A percentile compares a stretch with the other conserved stretches of the same genome.
Conservation (phyloP, 2,888 invertebrate genomes). For the Amiota minor region DNA sequence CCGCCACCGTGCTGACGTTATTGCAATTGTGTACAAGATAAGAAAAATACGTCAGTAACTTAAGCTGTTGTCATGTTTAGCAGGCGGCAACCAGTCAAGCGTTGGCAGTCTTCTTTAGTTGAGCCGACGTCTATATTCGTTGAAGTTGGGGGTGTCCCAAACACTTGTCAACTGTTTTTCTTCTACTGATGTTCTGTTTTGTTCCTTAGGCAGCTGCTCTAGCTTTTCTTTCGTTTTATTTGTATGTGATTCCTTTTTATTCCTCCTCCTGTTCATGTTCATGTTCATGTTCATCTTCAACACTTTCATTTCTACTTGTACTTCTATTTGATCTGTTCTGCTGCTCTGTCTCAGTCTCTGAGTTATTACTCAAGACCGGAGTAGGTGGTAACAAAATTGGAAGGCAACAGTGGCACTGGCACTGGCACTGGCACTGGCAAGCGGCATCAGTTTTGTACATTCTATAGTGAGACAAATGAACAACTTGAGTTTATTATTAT, state of each 20-base stretch:
- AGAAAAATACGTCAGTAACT: slow-evolving; percentile 23
- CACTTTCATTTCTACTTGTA: slow-evolving; percentile 1
- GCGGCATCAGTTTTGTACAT: no score
- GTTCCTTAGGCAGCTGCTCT: no score
- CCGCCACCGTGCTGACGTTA: no score
- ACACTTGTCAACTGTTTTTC: neutral
- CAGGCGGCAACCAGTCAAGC: slow-evolving; percentile 9
- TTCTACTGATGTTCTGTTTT: no score
- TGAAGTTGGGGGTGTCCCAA: neutral
- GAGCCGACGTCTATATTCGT: neutral
- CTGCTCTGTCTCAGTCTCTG: slow-evolving; percentile 10
- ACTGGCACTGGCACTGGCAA: no score
- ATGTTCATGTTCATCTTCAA: neutral
- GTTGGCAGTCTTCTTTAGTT: neutral
- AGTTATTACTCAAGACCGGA: slow-evolving; percentile 20
- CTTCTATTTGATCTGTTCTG: slow-evolving; percentile 1
- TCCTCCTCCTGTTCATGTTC: no score
- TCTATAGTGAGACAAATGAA: no score
- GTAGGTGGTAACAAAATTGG: slow-evolving; percentile 17
- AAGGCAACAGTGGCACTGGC: neutral
- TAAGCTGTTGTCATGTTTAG: slow-evolving; percentile 26
- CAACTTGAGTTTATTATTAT: no score
- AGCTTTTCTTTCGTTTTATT: neutral
- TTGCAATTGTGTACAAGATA: neutral
- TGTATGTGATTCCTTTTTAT: neutral